Evolutionary conservation across 2,888 invertebrate genomes (phyloP), one percentile per base, ranked within the genome.

Genomic region (Syrphus vitripennis): DNA sequence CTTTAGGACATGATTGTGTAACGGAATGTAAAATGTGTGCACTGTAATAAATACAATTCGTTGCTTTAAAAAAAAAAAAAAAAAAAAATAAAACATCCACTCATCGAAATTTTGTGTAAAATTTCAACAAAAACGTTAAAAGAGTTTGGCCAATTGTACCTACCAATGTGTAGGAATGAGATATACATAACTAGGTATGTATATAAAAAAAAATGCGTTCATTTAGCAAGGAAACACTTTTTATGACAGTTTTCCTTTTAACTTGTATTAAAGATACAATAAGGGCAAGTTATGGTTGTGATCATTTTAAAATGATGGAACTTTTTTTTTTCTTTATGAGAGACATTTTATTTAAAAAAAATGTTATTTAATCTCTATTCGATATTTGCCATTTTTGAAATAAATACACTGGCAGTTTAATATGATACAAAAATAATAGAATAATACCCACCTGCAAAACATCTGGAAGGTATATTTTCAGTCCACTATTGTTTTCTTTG

Each of bases 31-130:
- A 80, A 84, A 71, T 80, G 71, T 84, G 80, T 80, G 75, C 84
- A 70, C 53, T 75, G 76, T 76, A 84, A 84, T 80, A 84, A 84
- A 80, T 84, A 80, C 76, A 84, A 84, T 80, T 76, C 76, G 53
- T 31, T 72, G 65, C 76, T 55, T 26, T 42, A 42, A 59, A 50
- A 75, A 45, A 29, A 37, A 59, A 42, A 59, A 67, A 55, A 69
- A 40, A 26, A 19, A 69, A 48, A 57, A 69, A 59, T 24, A 61
- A 77, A 72, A 50, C 67, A 67, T 10, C 72, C 45, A 53, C 74
- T 74, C 84, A 80, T 84, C 76, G 84, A 80, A 79, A 72, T 80
- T 80, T 76, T 79, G 76, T 80, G 75, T 69, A 76, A 50, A 80
- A 84, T 76, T 80, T 70, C 45, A 45, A 50, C 70, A 78, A 78